phyloP scores from a whole-genome alignment of 2,797 vertebrate species.

The Protonibea diacanthus region DNA sequence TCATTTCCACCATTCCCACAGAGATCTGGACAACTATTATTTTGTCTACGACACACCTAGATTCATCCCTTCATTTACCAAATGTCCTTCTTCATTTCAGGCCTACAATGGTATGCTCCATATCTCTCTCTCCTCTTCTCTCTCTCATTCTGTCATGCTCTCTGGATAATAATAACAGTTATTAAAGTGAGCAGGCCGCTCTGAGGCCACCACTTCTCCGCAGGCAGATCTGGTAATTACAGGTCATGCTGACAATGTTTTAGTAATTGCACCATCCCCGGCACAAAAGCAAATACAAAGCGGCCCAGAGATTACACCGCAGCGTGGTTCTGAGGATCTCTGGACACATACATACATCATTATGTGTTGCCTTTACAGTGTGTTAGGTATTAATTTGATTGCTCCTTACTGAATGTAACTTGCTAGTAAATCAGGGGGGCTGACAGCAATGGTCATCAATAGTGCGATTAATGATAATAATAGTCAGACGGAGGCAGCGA shows the following conservation, averaged over 20 bases:
- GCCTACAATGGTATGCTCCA: slow-evolving; percentile 41
- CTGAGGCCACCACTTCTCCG: slow-evolving; percentile 76
- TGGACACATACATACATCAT: slow-evolving; percentile 55
- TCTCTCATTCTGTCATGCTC: slow-evolving; percentile 69
- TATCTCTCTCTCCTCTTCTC: slow-evolving; percentile 44
- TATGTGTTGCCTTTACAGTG: slow-evolving; percentile 58
- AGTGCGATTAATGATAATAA: slow-evolving; percentile 69
- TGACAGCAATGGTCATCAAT: slow-evolving; percentile 65
- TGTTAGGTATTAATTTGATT: slow-evolving; percentile 66
- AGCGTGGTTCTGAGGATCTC: slow-evolving; percentile 55
- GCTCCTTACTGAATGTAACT: slow-evolving; percentile 54
- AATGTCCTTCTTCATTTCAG: slow-evolving; percentile 70
- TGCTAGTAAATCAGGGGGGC: slow-evolving; percentile 64
- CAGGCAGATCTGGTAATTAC: slow-evolving; percentile 84
- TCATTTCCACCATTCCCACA: slow-evolving; percentile 64
- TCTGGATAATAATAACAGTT: slow-evolving; percentile 85
- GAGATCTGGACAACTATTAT: slow-evolving; percentile 65
- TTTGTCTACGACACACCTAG: slow-evolving; percentile 75
- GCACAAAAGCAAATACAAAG: slow-evolving; percentile 77
- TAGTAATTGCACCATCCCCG: slow-evolving; percentile 80
- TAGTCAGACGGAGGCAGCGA: slow-evolving; percentile 48
- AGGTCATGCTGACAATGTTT: slow-evolving; percentile 82
- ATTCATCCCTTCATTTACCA: slow-evolving; percentile 70
- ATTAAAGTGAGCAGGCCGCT: slow-evolving; percentile 79
- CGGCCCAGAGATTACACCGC: slow-evolving; percentile 63